Evolutionary conservation across 2,113 vertebrate genomes (phyloP), one percentile per base, ranked within the genome.

Genomic region (Bucco capensis): DNA sequence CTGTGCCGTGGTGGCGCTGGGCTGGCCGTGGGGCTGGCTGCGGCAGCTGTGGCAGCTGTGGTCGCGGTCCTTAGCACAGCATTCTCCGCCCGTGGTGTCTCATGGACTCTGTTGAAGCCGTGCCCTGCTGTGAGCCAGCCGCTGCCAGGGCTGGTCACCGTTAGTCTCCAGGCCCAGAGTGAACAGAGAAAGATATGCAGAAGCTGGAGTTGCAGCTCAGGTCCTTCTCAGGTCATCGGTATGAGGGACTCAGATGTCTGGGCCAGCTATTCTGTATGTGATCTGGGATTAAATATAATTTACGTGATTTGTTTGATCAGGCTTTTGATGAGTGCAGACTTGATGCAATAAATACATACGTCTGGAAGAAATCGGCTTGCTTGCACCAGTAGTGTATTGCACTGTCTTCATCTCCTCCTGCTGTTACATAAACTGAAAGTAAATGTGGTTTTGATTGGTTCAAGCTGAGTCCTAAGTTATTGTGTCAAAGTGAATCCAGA

Each of bases 391-490:
- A 25, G 16, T 11, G 62, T n/a, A n/a, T 4, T 6, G 30, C 5
- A 0, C 35, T 5, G 57, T 1, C 13, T 38, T 38, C 60, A 5
- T 58, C 47, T 16, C 31, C 30, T 4, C 12, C 3, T 14, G 44
- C 38, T 1, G 7, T 22, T 38, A 42, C 5, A 1, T 38, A 31
- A 60, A 8, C 0, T 10, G 25, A 3, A 6, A 19, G 22, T 8
- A 6, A 7, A 3, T 0, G 31, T 24, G 44, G 0, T 14, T 44
- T 9, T 12, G 12, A 2, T 1, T 2, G 46, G n/a, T 35, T 6
- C 51, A 1, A 14, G 40, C 24, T 1, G 5, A 6, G 12, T 19
- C 42, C 49, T 9, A 0, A 60, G 6, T 21, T 3, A 2, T 9
- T 3, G 27, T 2, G 23, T 13, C 14, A 6, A 5, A 15, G 30